Base-by-base conservation (phyloP, 2,888 invertebrate species). In the Cephalotes varians region DNA sequence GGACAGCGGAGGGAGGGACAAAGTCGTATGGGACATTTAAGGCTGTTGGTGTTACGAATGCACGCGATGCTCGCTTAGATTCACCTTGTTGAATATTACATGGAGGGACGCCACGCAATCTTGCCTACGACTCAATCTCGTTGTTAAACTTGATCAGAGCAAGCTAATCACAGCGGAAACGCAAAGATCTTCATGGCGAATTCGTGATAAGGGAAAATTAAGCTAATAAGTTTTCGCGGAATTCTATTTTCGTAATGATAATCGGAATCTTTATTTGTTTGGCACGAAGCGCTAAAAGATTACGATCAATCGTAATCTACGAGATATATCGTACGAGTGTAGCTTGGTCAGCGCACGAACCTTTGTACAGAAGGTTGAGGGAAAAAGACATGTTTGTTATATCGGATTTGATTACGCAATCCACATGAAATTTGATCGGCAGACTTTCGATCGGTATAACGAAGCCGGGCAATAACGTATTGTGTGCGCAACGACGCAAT, bases 31-130 rank as follows among this genome's bases (percentile, higher is more conserved):
- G 69, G 79, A 79, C 84, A 49, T 79, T 85, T 85, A 76, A 81
- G 62, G 51, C 81, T 69, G 65, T 79, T 71, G 60, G 58, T 82
- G 86, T 69, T 80, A 81, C 88, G 87, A 88, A 87, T 90, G 88
- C 88, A 91, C 87, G 88, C 87, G 88, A 90, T 85, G 87, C 87
- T 89, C 85, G 86, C 84, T 86, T 86, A 88, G 87, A 91, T 90
- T 91, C 89, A 90, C 89, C 89, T 91, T 86, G 87, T 87, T 91
- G 89, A 90, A 92, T 92, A 90, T 90, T 90, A 87, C 90, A 91
- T 91, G 86, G 85, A 85, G 85, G 51, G 28, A 44, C 67, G 83
- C 86, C 82, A 81, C 74, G 85, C 83, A 85, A 80, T 82, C 73
- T 76, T 79, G 47, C 49, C 60, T 73, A 49, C 49, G 58, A 40